These are phyloP conservation scores for Baronia brevicornis DNA, from an alignment of 2,888 invertebrate species.

Conservation along the genomic window DNA sequence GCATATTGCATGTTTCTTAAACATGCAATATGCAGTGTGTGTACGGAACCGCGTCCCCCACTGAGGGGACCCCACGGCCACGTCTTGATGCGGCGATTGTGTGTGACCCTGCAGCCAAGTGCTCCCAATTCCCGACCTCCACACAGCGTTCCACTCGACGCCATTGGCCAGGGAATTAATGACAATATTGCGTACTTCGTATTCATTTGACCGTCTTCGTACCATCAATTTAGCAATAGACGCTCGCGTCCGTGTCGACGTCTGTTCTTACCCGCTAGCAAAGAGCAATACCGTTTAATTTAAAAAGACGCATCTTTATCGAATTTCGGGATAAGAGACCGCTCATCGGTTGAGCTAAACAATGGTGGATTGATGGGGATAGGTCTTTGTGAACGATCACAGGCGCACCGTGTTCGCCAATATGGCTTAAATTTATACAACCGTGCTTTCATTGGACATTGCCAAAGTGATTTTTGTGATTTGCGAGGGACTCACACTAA, in stretches of 20 bases:
- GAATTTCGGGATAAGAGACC: slow-evolving; percentile 15
- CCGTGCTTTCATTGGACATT: slow-evolving; percentile 31
- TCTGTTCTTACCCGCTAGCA: slow-evolving; percentile 14
- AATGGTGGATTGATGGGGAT: slow-evolving; percentile 53
- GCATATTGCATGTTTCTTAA: no score
- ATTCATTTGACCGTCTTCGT: slow-evolving; percentile 56
- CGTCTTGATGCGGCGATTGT: slow-evolving; percentile 45
- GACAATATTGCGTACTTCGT: slow-evolving; percentile 57
- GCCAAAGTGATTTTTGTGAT: slow-evolving; percentile 25
- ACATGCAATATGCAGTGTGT: no score
- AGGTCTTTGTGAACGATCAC: slow-evolving; percentile 43
- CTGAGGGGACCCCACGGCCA: slow-evolving; percentile 32
- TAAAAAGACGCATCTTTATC: slow-evolving; percentile 12
- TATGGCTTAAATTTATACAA: slow-evolving; percentile 45
- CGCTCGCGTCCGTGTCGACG: slow-evolving; percentile 22
- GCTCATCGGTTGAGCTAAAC: no score
- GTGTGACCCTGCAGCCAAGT: slow-evolving; percentile 66
- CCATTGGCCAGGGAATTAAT: slow-evolving; percentile 65
- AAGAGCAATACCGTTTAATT: slow-evolving; percentile 6
- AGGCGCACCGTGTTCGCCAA: slow-evolving; percentile 59
- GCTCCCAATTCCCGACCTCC: slow-evolving; percentile 59
- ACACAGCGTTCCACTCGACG: slow-evolving; percentile 32
- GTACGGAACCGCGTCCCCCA: slow-evolving; percentile 25
- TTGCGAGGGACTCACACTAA: slow-evolving; percentile 37
- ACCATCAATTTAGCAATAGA: slow-evolving; percentile 62